phyloP scores from a whole-genome alignment of 35 echinoderm and acorn worm species.

The Diadema setosum region DNA sequence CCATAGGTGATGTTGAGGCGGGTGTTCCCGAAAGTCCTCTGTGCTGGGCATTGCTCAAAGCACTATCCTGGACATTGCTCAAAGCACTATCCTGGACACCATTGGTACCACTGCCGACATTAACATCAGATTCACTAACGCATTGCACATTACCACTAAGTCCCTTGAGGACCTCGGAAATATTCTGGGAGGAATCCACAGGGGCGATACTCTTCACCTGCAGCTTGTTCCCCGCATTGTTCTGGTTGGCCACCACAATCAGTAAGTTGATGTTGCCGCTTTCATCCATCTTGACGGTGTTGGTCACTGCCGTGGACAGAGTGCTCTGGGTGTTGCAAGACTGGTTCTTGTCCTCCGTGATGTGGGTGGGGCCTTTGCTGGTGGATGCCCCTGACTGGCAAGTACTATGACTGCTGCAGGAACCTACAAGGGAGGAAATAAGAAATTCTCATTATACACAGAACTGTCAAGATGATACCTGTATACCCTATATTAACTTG shows the following conservation, averaged over 20 bases:
- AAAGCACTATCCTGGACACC: too few relatives aligned
- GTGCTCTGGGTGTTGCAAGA: background rate
- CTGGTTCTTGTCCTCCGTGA: background rate
- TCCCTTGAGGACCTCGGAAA: slow-evolving; percentile 16
- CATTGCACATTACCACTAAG: slow-evolving; percentile 6
- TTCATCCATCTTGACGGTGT: slow-evolving; percentile 2
- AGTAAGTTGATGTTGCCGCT: slow-evolving; percentile 15
- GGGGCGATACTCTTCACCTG: slow-evolving; percentile 13
- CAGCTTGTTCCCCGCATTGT: background rate
- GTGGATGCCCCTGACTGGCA: background rate
- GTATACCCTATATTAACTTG: too few relatives aligned
- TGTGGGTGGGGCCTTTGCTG: background rate
- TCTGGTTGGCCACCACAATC: slow-evolving; percentile 18
- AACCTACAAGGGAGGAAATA: background rate
- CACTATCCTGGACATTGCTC: too few relatives aligned
- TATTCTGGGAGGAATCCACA: slow-evolving; percentile 13
- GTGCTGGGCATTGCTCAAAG: too few relatives aligned
- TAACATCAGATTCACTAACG: background rate
- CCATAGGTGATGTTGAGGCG: too few relatives aligned
- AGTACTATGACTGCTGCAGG: background rate
- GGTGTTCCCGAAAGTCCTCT: too few relatives aligned
- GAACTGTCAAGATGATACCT: background rate
- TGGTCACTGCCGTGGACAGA: background rate
- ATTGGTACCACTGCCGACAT: background rate
- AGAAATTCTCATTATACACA: background rate